Conservation (phyloP, 1,140 invertebrate genomes). For the Pomacea maculata region DNA sequence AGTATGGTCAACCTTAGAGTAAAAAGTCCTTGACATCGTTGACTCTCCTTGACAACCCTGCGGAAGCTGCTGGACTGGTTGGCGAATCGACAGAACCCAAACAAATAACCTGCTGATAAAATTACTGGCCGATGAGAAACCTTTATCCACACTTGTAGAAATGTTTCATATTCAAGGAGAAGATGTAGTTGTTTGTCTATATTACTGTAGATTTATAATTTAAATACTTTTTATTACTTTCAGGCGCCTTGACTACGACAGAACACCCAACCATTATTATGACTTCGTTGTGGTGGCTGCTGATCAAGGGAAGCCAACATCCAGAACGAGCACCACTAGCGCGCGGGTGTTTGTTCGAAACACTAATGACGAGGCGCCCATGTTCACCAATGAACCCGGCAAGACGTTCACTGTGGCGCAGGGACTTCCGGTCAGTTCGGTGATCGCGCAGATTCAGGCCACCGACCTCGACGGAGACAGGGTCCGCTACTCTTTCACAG, state of each 20-base stretch:
- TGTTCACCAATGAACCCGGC: conserved; percentile 74
- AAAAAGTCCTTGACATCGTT: no score
- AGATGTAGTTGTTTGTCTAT: neutral
- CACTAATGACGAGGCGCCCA: conserved; percentile 62
- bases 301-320: conserved; percentile 56
- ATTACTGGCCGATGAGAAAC: neutral
- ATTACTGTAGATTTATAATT: neutral
- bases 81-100: neutral
- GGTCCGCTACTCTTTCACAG: conserved; percentile 56
- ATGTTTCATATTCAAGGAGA: neutral
- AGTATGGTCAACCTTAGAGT: no score
- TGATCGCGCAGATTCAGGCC: conserved; percentile 89
- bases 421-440: conserved; percentile 88
- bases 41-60: no score
- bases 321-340: conserved; percentile 77
- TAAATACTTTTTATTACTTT: conserved; percentile 8
- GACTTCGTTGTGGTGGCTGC: conserved; percentile 56
- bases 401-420: conserved; percentile 84
- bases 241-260: conserved; percentile 56
- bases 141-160: neutral
- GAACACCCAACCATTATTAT: conserved; percentile 44
- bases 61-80: neutral
- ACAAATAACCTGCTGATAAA: neutral
- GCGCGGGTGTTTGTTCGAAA: conserved; percentile 68
- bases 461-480: conserved; percentile 84